Evolutionary conservation across 2,113 vertebrate species (phyloP).

Genomic region (Connochaetes taurinus): DNA sequence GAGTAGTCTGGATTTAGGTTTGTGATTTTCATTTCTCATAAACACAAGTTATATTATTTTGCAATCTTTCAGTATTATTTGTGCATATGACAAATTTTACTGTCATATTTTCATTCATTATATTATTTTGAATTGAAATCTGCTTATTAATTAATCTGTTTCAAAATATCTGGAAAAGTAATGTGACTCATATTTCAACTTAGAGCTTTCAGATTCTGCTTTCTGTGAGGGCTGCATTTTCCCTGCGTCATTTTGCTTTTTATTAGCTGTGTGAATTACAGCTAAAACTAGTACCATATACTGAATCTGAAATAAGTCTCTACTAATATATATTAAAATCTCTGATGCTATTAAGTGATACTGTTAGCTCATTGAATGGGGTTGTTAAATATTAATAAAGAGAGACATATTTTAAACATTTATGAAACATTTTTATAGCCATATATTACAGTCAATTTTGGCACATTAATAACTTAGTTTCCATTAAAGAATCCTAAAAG

Average conservation of each 20-base stretch:
- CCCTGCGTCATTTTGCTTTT: not conserved
- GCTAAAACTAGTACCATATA: not conserved
- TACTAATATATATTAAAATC: conserved; percentile 38
- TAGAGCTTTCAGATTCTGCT: not conserved
- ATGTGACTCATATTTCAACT: not conserved
- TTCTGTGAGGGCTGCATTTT: not conserved
- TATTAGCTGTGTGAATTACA: conserved; percentile 8
- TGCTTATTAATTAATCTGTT: not conserved
- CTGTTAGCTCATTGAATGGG: conserved; percentile 52
- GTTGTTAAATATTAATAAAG: conserved; percentile 70
- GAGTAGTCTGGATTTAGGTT: conserved; percentile 70
- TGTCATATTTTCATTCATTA: not conserved
- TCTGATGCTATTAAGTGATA: conserved; percentile 54
- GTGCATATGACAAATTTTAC: not conserved
- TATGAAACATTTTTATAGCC: conserved; percentile 58
- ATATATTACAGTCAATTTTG: conserved; percentile 59
- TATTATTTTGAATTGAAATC: not conserved
- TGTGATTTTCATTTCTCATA: conserved; percentile 52
- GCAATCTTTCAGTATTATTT: not conserved
- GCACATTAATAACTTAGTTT: conserved; percentile 67
- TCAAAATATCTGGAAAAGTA: not conserved
- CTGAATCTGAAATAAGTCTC: conserved; percentile 17
- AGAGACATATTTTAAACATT: conserved; percentile 67
- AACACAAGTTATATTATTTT: not conserved
- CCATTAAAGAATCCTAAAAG: conserved; percentile 51